Evolutionary conservation across 2,113 vertebrate genomes (phyloP), one percentile per base, ranked within the genome.

Genomic region (Glaucidium brasilianum): DNA sequence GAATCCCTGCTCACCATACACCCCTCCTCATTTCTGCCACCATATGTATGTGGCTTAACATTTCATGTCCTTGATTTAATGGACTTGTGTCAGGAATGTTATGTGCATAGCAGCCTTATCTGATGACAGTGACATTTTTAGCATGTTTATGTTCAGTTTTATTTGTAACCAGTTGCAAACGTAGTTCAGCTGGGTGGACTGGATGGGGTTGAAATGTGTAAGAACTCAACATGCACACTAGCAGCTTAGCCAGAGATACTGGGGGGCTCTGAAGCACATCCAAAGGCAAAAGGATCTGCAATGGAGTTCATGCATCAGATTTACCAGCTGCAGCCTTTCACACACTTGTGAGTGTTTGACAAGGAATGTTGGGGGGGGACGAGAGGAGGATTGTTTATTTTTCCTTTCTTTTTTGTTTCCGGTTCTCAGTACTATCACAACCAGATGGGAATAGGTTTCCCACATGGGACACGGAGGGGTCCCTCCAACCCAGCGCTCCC

Each of bases 271-370:
- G 3, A 60, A 78, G 53, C 30, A 19, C 37, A 58, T 47, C 47
- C 49, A 45, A 7, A n/a, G 41, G 75, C 55, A 41, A 34, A 68
- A 32, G 16, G 83, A 60, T 92, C 78, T n/a, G 45, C 35, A 49
- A 3, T 0, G 5, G 49, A 29, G n/a, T 58, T 75, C 43, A 41
- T 62, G 55, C 29, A 62, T 8, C 29, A 21, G 5, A 13, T 72
- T 86, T 85, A 76, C 84, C 94, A 92, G 91, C 94, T 95, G 91
- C 89, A 91, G 92, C 91, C 50, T 95, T 96, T 97, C 94, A 95
- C 92, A 90, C 84, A 88, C 83, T 84, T 6, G 0, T 64, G 34
- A 6, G 32, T 39, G 39, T 47, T 63, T 9, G 2, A 81, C 47
- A n/a, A 59, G 60, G 52, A 55, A 21, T 4, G 0, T 76, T 18